Conservation (phyloP, 2,888 invertebrate species). For the Apamea monoglypha region DNA sequence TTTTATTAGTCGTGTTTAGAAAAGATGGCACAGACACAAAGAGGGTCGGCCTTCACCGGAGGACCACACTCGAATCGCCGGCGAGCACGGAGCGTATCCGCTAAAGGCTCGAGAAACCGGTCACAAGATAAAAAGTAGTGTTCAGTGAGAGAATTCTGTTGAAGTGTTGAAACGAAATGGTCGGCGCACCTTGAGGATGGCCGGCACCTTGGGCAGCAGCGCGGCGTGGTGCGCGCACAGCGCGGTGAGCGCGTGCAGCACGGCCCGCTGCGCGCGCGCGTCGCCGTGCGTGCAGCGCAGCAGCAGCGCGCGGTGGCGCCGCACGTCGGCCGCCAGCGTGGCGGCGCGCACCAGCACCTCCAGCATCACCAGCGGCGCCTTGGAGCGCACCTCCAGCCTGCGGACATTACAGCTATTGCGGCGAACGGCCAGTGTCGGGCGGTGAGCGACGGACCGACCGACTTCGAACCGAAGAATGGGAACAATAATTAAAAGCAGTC, state of each 20-base stretch:
- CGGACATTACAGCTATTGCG: no score
- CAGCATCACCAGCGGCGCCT: conserved; percentile 97
- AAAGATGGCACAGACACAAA: conserved; percentile 78
- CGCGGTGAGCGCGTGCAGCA: conserved; percentile 98
- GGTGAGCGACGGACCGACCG: no score
- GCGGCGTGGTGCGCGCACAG: conserved; percentile 95
- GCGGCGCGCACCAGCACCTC: conserved; percentile 95
- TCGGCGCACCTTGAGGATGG: no score
- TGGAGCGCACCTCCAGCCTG: conserved; percentile 96
- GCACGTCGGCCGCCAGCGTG: conserved; percentile 92
- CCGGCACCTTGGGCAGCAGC: conserved; percentile 96
- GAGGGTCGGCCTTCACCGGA: not conserved
- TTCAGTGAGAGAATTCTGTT: no score
- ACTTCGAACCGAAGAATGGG: no score
- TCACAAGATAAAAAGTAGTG: not conserved
- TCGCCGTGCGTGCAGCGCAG: conserved; percentile 95
- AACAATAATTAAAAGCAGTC: not conserved
- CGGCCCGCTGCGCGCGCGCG: conserved; percentile 96
- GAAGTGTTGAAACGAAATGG: no score
- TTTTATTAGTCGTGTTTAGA: not conserved
- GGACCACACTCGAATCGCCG: not conserved
- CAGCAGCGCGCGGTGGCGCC: conserved; percentile 94
- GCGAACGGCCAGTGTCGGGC: no score
- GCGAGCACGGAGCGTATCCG: not conserved
- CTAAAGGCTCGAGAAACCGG: not conserved